Evolutionary conservation across 2,113 vertebrate genomes (phyloP), one percentile per base, ranked within the genome.

Genomic region (Lutjanus erythropterus): DNA sequence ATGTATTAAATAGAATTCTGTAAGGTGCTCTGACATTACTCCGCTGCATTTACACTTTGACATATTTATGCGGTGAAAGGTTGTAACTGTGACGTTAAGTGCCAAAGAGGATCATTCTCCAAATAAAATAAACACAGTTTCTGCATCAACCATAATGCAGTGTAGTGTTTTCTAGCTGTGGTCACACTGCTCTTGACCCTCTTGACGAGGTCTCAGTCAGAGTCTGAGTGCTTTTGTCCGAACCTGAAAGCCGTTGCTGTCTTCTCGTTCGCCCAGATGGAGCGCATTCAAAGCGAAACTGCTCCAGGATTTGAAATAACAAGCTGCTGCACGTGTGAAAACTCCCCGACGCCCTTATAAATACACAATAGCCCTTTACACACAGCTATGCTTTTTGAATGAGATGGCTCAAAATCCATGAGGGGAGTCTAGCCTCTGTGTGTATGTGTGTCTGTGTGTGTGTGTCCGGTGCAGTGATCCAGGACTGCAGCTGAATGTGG

Each of bases 361-460:
- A 35, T 10, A 11, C 31, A 59, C 56, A 59, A 59, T 59, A 59
- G 4, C 29, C 15, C 67, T 55, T n/a, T 15, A 59, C 58, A 52
- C 44, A 50, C 56, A 35, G 16, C 31, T 31, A 58, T 64, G 16
- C 41, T 37, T 53, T 74, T 75, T 46, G 37, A 53, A 44, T 53
- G 39, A 33, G 25, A 29, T 49, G 49, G 33, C 19, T 58, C 23
- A 5, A 66, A 73, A 58, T 33, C 55, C 18, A 31, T 39, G 41
- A 33, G 18, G 55, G 29, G 18, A 47, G 31, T n/a, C 29, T 37
- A 16, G 11, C 41, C 23, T 59, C 64, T 41, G 31, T 47, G 25
- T 25, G 23, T 27, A 23, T 53, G 52, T 29, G 49, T 50, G 49
- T 23, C 15, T 31, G 52, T 29, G 52, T 9, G 15, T 55, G 25